phyloP scores from a whole-genome alignment of 1,140 invertebrate genomes.

The Drosophila navojoa region DNA sequence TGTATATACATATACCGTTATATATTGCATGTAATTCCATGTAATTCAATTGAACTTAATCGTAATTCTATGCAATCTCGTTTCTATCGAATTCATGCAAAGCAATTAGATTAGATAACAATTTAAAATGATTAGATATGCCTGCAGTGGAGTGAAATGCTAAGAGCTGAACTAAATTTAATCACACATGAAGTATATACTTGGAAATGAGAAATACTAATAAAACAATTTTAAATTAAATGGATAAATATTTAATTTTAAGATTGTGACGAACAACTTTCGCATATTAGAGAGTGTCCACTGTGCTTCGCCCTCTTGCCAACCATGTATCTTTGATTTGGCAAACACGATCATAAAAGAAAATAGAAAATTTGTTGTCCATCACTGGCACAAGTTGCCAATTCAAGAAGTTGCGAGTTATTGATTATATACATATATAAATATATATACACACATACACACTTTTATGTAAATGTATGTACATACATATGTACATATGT shows the following conservation, averaged over 20 bases:
- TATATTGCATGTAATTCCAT: neutral
- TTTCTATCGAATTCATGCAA: slow-evolving; percentile 14
- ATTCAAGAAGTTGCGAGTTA: slow-evolving; percentile 64
- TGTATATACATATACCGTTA: neutral
- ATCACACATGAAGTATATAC: neutral
- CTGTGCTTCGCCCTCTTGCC: neutral
- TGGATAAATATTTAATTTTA: neutral
- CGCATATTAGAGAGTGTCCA: neutral
- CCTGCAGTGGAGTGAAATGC: slow-evolving; percentile 19
- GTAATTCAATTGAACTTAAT: slow-evolving; percentile 24
- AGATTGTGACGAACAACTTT: neutral
- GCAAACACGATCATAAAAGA: slow-evolving; percentile 9
- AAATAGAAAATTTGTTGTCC: neutral
- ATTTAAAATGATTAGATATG: slow-evolving; percentile 37
- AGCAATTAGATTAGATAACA: slow-evolving; percentile 35
- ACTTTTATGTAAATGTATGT: neutral
- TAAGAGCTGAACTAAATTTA: slow-evolving; percentile 1
- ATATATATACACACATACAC: neutral
- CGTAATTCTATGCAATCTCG: slow-evolving; percentile 12
- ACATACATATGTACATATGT: neutral
- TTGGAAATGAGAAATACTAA: neutral
- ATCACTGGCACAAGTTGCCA: slow-evolving; percentile 7
- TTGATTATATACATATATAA: slow-evolving; percentile 52
- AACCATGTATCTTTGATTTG: neutral
- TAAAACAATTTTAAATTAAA: neutral